Evolutionary conservation across 2,113 vertebrate genomes (phyloP).

Genomic region (Anolis carolinensis): DNA sequence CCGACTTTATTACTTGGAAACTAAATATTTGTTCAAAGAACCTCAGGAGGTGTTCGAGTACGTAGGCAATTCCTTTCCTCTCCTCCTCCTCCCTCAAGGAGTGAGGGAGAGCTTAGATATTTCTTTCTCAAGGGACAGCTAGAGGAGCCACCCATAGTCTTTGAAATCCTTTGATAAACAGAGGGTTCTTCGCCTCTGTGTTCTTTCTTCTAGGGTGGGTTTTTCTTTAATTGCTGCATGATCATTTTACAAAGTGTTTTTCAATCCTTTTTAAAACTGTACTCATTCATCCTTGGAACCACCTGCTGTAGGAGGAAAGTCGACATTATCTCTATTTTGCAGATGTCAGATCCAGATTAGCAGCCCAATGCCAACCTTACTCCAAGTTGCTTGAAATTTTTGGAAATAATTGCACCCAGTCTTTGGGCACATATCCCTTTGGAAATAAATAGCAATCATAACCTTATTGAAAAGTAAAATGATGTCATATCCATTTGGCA

Average conservation of each 20-base stretch:
- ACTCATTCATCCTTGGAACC: neutral
- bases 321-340: neutral
- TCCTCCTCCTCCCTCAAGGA: neutral
- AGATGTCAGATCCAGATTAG: neutral
- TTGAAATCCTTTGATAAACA: slow-evolving; percentile 57
- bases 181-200: slow-evolving; percentile 31
- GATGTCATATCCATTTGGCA: too few species aligned
- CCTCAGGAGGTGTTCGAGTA: slow-evolving; percentile 53
- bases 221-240: slow-evolving; percentile 4
- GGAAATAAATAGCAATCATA: too few species aligned
- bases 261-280: neutral
- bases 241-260: slow-evolving; percentile 20
- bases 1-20: slow-evolving; percentile 65
- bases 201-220: slow-evolving; percentile 12
- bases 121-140: slow-evolving; percentile 49
- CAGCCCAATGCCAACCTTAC: neutral
- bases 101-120: slow-evolving; percentile 62
- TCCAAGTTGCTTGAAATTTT: neutral
- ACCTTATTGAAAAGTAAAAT: too few species aligned
- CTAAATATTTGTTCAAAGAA: slow-evolving; percentile 70
- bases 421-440: too few species aligned
- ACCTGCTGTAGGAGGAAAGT: neutral
- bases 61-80: slow-evolving; percentile 21
- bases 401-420: too few species aligned
- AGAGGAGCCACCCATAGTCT: slow-evolving; percentile 52